Evolutionary conservation across 2,797 vertebrate species (phyloP).

Genomic region (Scyliorhinus canicula): DNA sequence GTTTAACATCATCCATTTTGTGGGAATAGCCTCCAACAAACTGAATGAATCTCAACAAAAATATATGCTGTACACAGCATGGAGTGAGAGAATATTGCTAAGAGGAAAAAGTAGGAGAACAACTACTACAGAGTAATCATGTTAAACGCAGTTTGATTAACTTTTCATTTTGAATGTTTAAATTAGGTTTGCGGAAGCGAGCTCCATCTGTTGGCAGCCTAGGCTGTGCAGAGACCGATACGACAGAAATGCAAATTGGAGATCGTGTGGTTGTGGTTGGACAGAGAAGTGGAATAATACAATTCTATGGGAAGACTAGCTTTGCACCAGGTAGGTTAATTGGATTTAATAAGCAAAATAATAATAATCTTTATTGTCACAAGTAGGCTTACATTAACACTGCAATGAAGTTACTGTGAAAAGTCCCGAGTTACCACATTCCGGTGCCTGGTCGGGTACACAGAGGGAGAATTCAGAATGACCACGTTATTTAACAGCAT

Average conservation of each 20-base stretch:
- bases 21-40: neutral
- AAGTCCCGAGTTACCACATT: no score
- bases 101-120: neutral
- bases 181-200: slow-evolving; percentile 59
- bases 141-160: neutral
- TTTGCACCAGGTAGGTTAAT: slow-evolving; percentile 83
- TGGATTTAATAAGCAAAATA: no score
- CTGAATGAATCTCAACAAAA: neutral
- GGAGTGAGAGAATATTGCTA: neutral
- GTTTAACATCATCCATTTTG: neutral
- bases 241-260: slow-evolving; percentile 56
- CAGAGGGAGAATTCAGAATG: no score
- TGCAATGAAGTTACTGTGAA: no score
- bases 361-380: no score
- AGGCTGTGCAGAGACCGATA: slow-evolving; percentile 49
- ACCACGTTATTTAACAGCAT: no score
- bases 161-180: slow-evolving; percentile 37
- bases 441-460: no score
- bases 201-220: slow-evolving; percentile 61
- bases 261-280: slow-evolving; percentile 88
- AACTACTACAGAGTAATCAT: neutral
- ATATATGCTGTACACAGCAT: neutral
- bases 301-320: slow-evolving; percentile 80
- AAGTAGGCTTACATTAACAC: no score
- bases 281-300: slow-evolving; percentile 79